These are phyloP conservation scores for Heliconius congener DNA, from an alignment of 1,140 invertebrate species.

Conservation along the genomic window DNA sequence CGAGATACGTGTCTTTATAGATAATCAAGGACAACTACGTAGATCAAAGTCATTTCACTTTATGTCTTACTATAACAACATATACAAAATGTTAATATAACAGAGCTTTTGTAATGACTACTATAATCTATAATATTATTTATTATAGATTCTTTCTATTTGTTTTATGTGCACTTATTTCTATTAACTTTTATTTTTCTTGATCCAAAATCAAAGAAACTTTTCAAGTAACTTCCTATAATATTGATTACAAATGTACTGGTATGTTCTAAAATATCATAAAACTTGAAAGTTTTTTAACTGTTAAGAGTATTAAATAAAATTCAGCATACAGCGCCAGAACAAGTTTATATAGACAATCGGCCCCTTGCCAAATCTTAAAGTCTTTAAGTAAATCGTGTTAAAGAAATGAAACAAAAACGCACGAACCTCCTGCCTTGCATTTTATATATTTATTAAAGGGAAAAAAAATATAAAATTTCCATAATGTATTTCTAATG, in stretches of 20 bases:
- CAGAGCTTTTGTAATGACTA: background rate
- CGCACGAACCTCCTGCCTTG: slow-evolving; percentile 44
- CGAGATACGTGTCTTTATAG: too few species aligned
- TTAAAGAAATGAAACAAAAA: slow-evolving; percentile 55
- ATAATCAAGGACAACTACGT: too few species aligned
- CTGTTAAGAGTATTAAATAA: slow-evolving; percentile 41
- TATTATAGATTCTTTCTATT: background rate
- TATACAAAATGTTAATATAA: background rate
- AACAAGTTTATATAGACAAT: slow-evolving; percentile 47
- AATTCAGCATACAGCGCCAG: slow-evolving; percentile 39
- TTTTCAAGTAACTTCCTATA: slow-evolving; percentile 29
- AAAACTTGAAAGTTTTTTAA: slow-evolving; percentile 31
- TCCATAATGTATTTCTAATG: slow-evolving; percentile 15
- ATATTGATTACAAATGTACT: slow-evolving; percentile 35
- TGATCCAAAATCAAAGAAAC: background rate
- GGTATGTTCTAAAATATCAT: slow-evolving; percentile 27
- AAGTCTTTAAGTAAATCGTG: slow-evolving; percentile 51
- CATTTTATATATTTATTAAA: slow-evolving; percentile 43
- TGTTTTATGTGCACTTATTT: slow-evolving; percentile 15
- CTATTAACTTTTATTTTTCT: slow-evolving; percentile 11
- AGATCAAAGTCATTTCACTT: background rate
- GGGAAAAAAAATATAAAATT: slow-evolving; percentile 37
- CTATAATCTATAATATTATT: background rate
- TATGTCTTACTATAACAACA: background rate
- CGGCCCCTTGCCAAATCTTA: slow-evolving; percentile 51